phyloP scores from a whole-genome alignment of 2,888 invertebrate species.

The Spisula subtruncata region DNA sequence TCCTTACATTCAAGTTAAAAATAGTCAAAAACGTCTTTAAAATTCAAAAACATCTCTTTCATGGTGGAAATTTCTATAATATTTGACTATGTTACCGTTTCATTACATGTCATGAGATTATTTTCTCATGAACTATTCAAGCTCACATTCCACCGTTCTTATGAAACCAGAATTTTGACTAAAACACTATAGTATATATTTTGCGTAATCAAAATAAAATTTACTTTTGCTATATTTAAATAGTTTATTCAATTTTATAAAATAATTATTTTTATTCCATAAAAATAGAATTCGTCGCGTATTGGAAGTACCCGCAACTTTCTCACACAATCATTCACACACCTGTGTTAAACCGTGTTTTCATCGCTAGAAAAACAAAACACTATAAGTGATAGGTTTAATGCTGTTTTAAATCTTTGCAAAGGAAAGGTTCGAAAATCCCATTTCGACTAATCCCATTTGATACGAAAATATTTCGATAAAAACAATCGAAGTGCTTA shows the following conservation, averaged over 20 bases:
- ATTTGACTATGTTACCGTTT: neutral
- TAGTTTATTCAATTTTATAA: neutral
- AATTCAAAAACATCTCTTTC: neutral
- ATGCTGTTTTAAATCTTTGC: constrained; percentile 25
- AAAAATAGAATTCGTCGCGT: neutral
- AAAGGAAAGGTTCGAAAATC: constrained; percentile 40
- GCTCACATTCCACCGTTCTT: no score
- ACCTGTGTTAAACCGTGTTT: constrained; percentile 23
- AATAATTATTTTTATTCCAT: neutral
- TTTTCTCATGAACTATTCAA: neutral
- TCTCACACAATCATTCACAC: neutral
- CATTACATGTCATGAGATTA: neutral
- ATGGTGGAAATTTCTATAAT: neutral
- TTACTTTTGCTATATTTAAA: neutral
- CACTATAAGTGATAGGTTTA: constrained; percentile 52
- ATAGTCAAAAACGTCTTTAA: neutral
- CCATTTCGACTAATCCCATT: constrained; percentile 56
- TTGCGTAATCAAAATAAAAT: no score
- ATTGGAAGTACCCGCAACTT: neutral
- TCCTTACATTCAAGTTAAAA: neutral
- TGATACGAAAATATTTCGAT: constrained; percentile 61
- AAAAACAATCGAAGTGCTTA: constrained; percentile 59
- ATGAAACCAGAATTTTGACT: no score
- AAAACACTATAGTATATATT: no score
- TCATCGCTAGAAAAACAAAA: constrained; percentile 41